phyloP scores from a whole-genome alignment of 2,113 vertebrate species.

The Catharus minimus region DNA sequence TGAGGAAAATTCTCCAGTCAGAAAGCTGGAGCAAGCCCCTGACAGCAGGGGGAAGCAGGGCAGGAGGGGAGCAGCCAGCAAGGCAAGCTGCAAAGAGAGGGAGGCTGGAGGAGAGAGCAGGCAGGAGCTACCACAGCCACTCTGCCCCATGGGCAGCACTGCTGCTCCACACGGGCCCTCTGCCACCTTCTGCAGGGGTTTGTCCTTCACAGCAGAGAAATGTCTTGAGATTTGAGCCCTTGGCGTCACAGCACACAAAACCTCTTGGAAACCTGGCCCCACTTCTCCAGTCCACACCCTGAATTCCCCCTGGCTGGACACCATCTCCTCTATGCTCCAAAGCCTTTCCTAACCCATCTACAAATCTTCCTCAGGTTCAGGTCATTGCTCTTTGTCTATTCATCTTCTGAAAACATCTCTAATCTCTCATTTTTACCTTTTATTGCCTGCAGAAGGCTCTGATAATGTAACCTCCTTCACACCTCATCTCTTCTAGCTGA shows the following conservation, averaged over 20 bases:
- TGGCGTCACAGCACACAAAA: background rate
- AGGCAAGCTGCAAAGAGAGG: background rate
- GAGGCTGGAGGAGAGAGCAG: background rate
- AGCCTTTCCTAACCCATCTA: background rate
- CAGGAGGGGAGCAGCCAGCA: background rate
- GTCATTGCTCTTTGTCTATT: background rate
- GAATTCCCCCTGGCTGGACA: background rate
- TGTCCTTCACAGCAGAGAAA: background rate
- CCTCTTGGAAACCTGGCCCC: background rate
- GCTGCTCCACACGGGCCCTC: background rate
- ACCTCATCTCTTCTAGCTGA: conserved; percentile 15
- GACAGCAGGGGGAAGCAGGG: background rate
- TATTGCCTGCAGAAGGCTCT: background rate
- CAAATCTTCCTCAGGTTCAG: background rate
- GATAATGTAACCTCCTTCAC: background rate
- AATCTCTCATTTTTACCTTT: background rate
- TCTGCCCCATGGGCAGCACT: background rate
- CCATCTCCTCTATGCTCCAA: background rate
- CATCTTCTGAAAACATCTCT: background rate
- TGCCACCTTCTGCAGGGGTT: background rate
- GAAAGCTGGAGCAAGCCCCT: background rate
- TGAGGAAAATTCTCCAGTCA: background rate
- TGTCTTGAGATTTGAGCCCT: background rate
- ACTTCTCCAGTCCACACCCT: background rate
- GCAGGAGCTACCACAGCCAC: background rate